phyloP scores from a whole-genome alignment of 2,113 vertebrate species.

The Rhombomys opimus region DNA sequence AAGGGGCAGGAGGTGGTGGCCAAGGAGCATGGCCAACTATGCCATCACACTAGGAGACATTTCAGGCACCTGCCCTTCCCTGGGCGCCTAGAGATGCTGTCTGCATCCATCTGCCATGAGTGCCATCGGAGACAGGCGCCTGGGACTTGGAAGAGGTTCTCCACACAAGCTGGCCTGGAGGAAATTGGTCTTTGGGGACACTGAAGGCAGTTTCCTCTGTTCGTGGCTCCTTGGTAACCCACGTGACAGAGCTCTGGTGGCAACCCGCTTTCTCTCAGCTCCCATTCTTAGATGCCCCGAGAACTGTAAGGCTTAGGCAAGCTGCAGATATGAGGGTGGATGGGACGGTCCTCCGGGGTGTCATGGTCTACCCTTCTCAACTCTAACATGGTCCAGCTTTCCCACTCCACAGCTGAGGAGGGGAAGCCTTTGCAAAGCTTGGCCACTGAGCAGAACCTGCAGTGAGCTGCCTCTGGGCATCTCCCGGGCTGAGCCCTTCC shows the following conservation, averaged over 20 bases:
- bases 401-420: conserved; percentile 30
- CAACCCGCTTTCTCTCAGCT: not conserved
- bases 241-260: conserved; percentile 61
- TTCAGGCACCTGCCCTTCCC: not conserved
- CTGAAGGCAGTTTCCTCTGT: conserved; percentile 72
- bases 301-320: conserved; percentile 52
- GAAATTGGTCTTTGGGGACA: conserved; percentile 86
- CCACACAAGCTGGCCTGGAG: conserved; percentile 71
- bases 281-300: conserved; percentile 20
- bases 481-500: conserved; percentile 51
- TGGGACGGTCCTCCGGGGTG: not conserved
- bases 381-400: conserved; percentile 68
- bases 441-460: conserved; percentile 73
- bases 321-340: not conserved
- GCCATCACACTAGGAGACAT: not conserved
- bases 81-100: rapidly evolving
- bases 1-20: not conserved
- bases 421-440: conserved; percentile 65
- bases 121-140: conserved; percentile 39
- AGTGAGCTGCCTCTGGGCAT: not conserved
- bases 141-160: conserved; percentile 72
- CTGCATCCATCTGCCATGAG: not conserved
- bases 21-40: not conserved
- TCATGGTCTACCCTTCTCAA: not conserved
- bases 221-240: conserved; percentile 80